Evolutionary conservation across 2,888 invertebrate species (phyloP).

Genomic region (Ptychoptera albimana): DNA sequence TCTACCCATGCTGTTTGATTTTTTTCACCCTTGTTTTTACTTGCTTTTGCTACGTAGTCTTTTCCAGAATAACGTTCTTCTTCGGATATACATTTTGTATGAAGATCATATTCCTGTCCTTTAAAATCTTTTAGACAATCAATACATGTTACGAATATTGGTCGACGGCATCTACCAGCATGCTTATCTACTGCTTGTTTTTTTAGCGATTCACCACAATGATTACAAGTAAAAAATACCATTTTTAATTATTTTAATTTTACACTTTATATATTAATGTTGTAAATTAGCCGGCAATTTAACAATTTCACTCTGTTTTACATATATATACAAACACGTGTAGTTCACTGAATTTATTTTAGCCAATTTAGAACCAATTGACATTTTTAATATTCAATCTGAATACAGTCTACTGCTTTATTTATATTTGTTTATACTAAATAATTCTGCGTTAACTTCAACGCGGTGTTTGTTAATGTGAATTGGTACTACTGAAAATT

Average conservation of each 20-base stretch:
- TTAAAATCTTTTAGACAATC: slow-evolving; percentile 86
- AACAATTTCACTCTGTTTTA: no score
- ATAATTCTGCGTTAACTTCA: no score
- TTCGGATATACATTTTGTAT: slow-evolving; percentile 75
- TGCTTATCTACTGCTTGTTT: slow-evolving; percentile 88
- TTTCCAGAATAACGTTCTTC: slow-evolving; percentile 79
- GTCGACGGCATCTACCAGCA: slow-evolving; percentile 49
- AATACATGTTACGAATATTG: slow-evolving; percentile 69
- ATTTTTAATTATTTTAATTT: slow-evolving; percentile 32
- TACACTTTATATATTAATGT: no score
- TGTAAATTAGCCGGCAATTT: no score
- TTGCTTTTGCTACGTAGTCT: slow-evolving; percentile 50
- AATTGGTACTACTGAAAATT: no score
- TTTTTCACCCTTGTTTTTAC: slow-evolving; percentile 65
- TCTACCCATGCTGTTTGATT: slow-evolving; percentile 70
- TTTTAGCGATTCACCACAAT: slow-evolving; percentile 80
- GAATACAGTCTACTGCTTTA: no score
- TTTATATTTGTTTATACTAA: no score
- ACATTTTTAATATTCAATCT: no score
- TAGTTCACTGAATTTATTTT: no score
- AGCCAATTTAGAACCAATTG: no score
- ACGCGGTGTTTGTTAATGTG: no score
- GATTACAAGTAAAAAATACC: slow-evolving; percentile 89
- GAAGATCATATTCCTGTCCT: slow-evolving; percentile 56
- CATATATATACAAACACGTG: no score